A percentile compares a stretch with the other conserved stretches of the same genome.
phyloP scores from a whole-genome alignment of 2,888 invertebrate species.

The Acheta domesticus region DNA sequence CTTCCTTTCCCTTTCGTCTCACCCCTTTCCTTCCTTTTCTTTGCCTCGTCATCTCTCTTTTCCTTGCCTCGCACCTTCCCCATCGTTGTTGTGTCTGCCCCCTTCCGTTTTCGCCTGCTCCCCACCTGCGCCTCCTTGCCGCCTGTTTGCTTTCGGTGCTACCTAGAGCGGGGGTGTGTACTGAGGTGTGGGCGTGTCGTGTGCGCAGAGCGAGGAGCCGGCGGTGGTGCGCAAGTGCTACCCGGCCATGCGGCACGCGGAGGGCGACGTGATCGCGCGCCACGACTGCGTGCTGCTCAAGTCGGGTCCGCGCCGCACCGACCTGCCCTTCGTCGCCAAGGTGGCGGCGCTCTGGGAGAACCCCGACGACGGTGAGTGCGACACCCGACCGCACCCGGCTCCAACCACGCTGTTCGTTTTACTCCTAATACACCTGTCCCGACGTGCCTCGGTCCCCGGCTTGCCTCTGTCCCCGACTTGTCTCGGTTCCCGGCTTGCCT shows the following conservation, averaged over 20 bases:
- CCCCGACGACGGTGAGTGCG: conserved; percentile 76
- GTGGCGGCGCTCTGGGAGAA: conserved; percentile 94
- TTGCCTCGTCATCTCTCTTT: not conserved
- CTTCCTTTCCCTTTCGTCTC: not conserved
- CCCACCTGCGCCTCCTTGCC: not conserved
- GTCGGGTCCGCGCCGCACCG: conserved; percentile 76
- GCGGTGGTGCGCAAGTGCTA: conserved; percentile 78
- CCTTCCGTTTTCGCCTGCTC: no score
- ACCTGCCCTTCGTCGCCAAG: conserved; percentile 91
- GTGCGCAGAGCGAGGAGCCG: conserved; percentile 65
- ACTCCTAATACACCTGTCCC: no score
- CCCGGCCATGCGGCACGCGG: conserved; percentile 82
- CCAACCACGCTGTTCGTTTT: no score
- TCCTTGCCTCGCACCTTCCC: no score
- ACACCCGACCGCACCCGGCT: no score
- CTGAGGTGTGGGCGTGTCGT: no score
- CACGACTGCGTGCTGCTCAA: conserved; percentile 89
- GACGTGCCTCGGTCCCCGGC: no score
- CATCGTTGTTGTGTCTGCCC: no score
- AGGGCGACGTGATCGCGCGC: conserved; percentile 81
- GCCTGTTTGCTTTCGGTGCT: no score
- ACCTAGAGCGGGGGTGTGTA: no score
- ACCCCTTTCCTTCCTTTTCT: not conserved
- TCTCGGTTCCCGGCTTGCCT: no score
- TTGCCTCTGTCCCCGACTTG: no score